These are phyloP conservation scores for Nycteola revayana DNA, from an alignment of 2,888 invertebrate genomes.

Conservation along the genomic window DNA sequence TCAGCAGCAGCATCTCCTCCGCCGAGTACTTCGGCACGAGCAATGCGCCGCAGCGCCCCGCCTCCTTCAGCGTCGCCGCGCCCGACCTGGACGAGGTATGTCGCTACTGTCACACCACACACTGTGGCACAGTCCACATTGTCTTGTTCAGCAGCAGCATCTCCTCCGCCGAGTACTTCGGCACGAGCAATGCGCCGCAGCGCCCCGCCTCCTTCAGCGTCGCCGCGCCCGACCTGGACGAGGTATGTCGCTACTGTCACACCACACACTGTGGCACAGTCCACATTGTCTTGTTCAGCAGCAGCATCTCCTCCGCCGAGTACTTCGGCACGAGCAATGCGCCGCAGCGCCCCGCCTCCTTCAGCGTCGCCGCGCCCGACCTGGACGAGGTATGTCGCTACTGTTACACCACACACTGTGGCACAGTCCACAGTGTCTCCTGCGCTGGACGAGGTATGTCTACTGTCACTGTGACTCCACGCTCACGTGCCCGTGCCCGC, in stretches of 20 bases:
- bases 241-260: conserved; percentile 78
- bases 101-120: too few relatives aligned
- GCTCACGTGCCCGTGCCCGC: conserved; percentile 2
- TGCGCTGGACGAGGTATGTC: conserved; percentile 95
- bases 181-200: conserved; percentile 48
- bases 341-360: too few relatives aligned
- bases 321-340: conserved; percentile 85
- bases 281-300: conserved; percentile 87
- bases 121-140: conserved; percentile 71
- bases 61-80: conserved; percentile 71
- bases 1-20: conserved; percentile 97
- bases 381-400: conserved; percentile 90
- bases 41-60: conserved; percentile 33
- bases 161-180: conserved; percentile 98
- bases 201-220: conserved; percentile 55
- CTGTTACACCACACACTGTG: conserved; percentile 30
- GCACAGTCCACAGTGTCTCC: conserved; percentile 75
- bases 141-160: conserved; percentile 92
- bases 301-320: conserved; percentile 97
- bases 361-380: conserved; percentile 84
- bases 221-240: conserved; percentile 92
- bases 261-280: conserved; percentile 40
- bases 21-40: conserved; percentile 93
- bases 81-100: conserved; percentile 96
- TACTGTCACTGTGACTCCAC: too few relatives aligned